Percentiles rank a stretch among this genome's conserved stretches.
Evolutionary conservation across 2,888 invertebrate genomes (phyloP).

Genomic region (Oscheius sp.): DNA sequence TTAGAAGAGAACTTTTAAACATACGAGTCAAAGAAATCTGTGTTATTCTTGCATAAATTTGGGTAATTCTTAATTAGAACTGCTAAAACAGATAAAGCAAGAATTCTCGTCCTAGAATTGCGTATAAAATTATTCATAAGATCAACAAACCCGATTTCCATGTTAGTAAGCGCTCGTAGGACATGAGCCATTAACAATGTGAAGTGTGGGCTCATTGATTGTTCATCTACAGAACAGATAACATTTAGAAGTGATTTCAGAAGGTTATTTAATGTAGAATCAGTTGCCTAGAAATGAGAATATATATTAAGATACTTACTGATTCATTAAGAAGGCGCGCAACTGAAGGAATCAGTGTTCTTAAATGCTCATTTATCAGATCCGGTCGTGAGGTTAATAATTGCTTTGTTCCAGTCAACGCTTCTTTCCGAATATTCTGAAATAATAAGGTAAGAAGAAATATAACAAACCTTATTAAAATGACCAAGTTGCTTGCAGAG

Average conservation of each 20-base stretch:
- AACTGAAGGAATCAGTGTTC: conserved; percentile 52
- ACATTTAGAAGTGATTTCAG: conserved; percentile 33
- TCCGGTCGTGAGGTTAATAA: conserved; percentile 50
- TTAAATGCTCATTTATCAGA: conserved; percentile 44
- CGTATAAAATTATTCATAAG: not conserved
- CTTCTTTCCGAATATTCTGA: conserved; percentile 51
- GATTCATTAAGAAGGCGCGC: conserved; percentile 47
- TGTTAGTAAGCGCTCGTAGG: conserved; percentile 48
- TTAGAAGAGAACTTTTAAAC: not conserved
- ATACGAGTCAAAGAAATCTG: conserved; percentile 49
- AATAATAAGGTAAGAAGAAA: conserved; percentile 4
- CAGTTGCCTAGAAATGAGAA: not conserved
- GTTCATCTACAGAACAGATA: conserved; percentile 46
- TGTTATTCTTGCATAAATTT: conserved; percentile 43
- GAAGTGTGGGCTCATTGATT: conserved; percentile 59
- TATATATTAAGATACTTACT: conserved; percentile 17
- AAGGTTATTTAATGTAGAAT: not conserved
- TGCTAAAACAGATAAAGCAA: conserved; percentile 46
- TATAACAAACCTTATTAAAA: conserved; percentile 50
- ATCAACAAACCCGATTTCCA: conserved; percentile 38
- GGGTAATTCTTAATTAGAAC: conserved; percentile 46
- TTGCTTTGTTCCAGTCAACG: conserved; percentile 53
- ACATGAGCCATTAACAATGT: conserved; percentile 56
- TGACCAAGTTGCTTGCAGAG: conserved; percentile 59
- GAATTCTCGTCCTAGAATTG: conserved; percentile 44